Base-by-base conservation (phyloP, 2,888 invertebrate species). In the Tetropium fuscum region DNA sequence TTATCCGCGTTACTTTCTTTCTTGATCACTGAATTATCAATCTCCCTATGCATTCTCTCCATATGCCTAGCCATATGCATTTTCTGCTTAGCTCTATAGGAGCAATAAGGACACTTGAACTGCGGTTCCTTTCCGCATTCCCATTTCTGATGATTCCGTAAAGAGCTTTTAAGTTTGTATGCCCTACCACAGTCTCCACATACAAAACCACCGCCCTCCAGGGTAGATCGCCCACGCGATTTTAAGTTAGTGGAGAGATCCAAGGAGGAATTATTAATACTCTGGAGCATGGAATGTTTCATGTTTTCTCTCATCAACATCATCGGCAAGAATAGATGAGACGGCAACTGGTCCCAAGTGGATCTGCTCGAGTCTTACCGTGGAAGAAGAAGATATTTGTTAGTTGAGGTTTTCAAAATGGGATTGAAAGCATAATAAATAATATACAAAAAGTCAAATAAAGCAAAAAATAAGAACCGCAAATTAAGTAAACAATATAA, bases 101-200 rank as follows among this genome's bases (percentile, higher is more conserved):
- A 36, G 55, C 73, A 73, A 34, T 61, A 60, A 2, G 62, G 54
- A 30, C 73, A 74, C 15, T 61, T 40, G 47, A 74, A 74, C 38
- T 60, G 62, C 1, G 72, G 68, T 27, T 65, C 69, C 11, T 68
- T 66, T 4, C 71, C 69, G 34, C 73, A 74, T 36, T 71, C 71
- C 62, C 66, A 72, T 19, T 68, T 68, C 20, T 53, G 58, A 41
- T 75, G 74, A 45, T 71, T 65, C 58, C 68, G 63, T 20, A 71
- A 25, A 3, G 73, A 72, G 15, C 68, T 69, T 44, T 64, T 61
- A 13, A 64, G 53, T 47, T 64, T 94, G 84, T 94, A 94, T 66
- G 91, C 88, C 69, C 94, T 87, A 64, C 93, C 92, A 82, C 94
- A 94, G 75, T 91, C 91, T 57, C 90, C 88, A 81, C 93, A 93